A percentile compares a stretch with the other conserved stretches of the same genome.
phyloP scores from a whole-genome alignment of 2,888 invertebrate genomes.

The Hyalella azteca region DNA sequence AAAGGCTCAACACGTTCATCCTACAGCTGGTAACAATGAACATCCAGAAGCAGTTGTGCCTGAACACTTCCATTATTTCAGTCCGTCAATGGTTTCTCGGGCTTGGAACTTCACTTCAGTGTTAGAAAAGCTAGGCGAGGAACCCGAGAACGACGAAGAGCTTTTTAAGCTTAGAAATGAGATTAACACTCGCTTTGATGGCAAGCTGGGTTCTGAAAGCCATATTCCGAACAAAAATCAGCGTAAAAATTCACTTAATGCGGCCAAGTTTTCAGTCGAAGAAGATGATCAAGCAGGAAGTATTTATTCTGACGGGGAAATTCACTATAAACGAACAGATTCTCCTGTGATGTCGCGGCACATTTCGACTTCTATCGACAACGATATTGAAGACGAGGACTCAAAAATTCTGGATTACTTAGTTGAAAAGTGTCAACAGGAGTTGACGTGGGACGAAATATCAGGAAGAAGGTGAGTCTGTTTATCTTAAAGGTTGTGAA shows the following conservation, averaged over 20 bases:
- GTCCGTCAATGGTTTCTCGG: background rate
- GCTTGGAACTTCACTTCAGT: background rate
- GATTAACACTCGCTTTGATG: background rate
- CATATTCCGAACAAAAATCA: background rate
- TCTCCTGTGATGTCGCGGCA: background rate
- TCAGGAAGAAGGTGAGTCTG: slow-evolving; percentile 35
- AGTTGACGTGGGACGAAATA: slow-evolving; percentile 17
- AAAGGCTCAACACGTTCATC: background rate
- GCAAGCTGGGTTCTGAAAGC: background rate
- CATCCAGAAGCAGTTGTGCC: background rate
- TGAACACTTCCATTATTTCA: background rate
- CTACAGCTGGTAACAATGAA: background rate
- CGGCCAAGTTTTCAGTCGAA: background rate
- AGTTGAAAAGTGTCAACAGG: background rate
- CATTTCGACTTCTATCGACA: too few species aligned
- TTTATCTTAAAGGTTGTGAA: too few species aligned
- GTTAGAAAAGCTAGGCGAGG: background rate
- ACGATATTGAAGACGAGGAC: background rate
- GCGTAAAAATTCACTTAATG: background rate
- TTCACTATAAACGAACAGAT: slow-evolving; percentile 4
- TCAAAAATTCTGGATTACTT: background rate
- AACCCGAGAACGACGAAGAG: background rate
- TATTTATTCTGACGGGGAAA: slow-evolving; percentile 10
- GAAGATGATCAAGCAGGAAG: background rate
- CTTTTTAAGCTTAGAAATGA: background rate